Evolutionary conservation across 2,888 invertebrate species (phyloP), one percentile per base, ranked within the genome.

Genomic region (Drosophila bunnanda): DNA sequence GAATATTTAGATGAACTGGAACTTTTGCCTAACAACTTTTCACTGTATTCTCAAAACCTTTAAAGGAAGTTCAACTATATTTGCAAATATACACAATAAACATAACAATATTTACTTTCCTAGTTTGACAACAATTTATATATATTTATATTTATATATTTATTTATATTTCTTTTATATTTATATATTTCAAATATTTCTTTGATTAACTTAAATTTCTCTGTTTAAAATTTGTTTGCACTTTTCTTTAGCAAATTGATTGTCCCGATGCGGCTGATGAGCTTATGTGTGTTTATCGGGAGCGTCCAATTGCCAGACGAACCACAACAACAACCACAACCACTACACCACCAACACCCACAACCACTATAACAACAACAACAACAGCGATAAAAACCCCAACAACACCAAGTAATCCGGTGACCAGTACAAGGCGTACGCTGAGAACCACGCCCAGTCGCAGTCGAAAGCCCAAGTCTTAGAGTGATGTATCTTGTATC

Each of bases 221-320:
- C 7, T n/a, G 0, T 53, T 53, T 9, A 54, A 54, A 25, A 25
- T 25, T 13, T n/a, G 10, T n/a, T 12, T 15, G n/a, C n/a, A n/a
- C 13, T 34, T 38, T 20, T 13, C 76, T 76, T 10, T 52, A 92
- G 92, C 85, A 82, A 77, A 80, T 89, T 54, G 95, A 95, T 91
- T 95, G 95, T 83, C 92, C 93, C 2, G 95, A 95, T 89, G 94
- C 94, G 50, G 94, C 94, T 3, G 95, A 95, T 74, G 95, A 95
- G 79, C 93, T 94, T 67, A 94, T 94, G 91, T 95, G 95, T 82
- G 93, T 93, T 84, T 94, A 94, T 90, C 94, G 93, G 91, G 91
- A 91, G 17, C 80, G 89, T 15, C 77, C 76, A 15, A 85, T 77
- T 54, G 80, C 78, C 13, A 80, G 80, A 7, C 78, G 76, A 6